phyloP scores from a whole-genome alignment of 2,888 invertebrate genomes.

The Zeuzera pyrina region DNA sequence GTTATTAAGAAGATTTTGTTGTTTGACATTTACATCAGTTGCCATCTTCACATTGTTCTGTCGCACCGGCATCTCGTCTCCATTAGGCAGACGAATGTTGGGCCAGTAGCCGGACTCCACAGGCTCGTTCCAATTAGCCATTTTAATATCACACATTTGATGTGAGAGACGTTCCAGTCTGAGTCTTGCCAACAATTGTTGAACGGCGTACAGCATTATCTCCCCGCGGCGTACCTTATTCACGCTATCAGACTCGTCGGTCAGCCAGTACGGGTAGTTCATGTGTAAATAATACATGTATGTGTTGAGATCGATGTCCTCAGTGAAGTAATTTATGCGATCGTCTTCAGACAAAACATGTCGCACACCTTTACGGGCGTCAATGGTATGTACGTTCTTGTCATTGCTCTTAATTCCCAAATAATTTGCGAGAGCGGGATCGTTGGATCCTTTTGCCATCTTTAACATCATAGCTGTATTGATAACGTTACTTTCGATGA shows the following conservation, averaged over 20 bases:
- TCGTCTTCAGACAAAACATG: slow-evolving; percentile 74
- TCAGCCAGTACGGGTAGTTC: slow-evolving; percentile 81
- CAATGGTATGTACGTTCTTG: slow-evolving; percentile 74
- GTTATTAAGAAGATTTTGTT: slow-evolving; percentile 43
- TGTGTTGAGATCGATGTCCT: slow-evolving; percentile 83
- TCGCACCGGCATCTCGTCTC: slow-evolving; percentile 71
- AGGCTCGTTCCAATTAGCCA: slow-evolving; percentile 54
- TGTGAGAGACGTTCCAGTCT: slow-evolving; percentile 64
- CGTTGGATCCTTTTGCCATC: slow-evolving; percentile 74
- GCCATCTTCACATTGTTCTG: slow-evolving; percentile 46
- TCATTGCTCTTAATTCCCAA: slow-evolving; percentile 64
- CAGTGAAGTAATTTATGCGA: slow-evolving; percentile 79
- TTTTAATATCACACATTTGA: slow-evolving; percentile 61
- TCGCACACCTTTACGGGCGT: slow-evolving; percentile 78
- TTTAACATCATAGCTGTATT: slow-evolving; percentile 77
- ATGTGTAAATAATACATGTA: slow-evolving; percentile 79
- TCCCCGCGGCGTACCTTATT: slow-evolving; percentile 71
- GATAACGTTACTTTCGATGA: slow-evolving; percentile 81
- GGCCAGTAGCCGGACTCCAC: slow-evolving; percentile 73
- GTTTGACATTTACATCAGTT: slow-evolving; percentile 36
- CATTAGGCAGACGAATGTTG: slow-evolving; percentile 69
- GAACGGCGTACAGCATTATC: slow-evolving; percentile 72
- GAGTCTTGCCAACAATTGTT: slow-evolving; percentile 76
- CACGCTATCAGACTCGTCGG: slow-evolving; percentile 62
- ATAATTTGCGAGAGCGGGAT: slow-evolving; percentile 67